These are phyloP conservation scores for Etia nguti DNA, from an alignment of 2,113 vertebrate genomes.

Conservation along the genomic window DNA sequence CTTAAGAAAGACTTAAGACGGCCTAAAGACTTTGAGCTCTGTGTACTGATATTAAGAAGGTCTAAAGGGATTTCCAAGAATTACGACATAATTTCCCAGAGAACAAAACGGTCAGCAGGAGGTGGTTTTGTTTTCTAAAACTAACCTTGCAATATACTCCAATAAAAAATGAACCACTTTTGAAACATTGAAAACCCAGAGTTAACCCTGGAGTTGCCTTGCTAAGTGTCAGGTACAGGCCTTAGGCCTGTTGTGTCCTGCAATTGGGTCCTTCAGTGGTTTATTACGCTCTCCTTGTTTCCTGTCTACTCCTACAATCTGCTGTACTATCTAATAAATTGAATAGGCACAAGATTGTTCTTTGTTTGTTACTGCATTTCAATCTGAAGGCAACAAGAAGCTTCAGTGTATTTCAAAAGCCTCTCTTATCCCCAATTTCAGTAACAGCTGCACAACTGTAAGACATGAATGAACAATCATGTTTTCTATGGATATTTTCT, in stretches of 20 bases:
- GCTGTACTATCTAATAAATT: background rate
- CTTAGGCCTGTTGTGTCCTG: background rate
- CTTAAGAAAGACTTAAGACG: background rate
- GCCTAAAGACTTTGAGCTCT: background rate
- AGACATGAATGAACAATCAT: background rate
- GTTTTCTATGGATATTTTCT: background rate
- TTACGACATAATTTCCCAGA: background rate
- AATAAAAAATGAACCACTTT: background rate
- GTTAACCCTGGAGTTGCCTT: background rate
- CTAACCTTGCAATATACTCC: background rate
- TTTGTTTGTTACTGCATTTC: background rate
- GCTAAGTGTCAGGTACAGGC: background rate
- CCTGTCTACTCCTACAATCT: no score
- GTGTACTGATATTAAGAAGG: background rate
- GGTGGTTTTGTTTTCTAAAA: background rate
- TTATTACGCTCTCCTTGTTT: no score
- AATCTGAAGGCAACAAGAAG: background rate
- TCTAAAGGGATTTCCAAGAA: background rate
- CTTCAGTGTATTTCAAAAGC: background rate
- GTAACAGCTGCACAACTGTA: background rate
- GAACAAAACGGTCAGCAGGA: background rate
- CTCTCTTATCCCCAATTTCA: background rate
- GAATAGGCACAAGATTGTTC: background rate
- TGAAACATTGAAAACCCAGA: background rate
- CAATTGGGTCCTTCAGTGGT: no score